Conservation (phyloP, 2,888 invertebrate species). For the Drosophila neonasuta region DNA sequence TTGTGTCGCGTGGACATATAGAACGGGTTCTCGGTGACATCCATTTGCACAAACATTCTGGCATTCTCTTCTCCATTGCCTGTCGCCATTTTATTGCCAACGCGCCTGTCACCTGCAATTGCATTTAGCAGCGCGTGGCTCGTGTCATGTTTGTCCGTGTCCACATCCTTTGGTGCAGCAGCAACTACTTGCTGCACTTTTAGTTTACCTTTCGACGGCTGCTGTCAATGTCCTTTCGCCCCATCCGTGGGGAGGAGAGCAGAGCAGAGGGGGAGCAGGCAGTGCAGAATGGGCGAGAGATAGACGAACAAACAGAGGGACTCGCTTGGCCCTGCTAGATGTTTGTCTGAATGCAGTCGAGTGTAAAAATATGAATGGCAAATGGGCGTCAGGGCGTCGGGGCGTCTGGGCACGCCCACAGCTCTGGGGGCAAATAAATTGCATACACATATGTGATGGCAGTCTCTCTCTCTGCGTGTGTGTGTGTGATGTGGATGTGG, state of each 20-base stretch:
- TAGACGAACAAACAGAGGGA: constrained; percentile 1
- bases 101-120: constrained; percentile 64
- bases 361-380: constrained; percentile 74
- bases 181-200: constrained; percentile 54
- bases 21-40: constrained; percentile 7
- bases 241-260: neutral
- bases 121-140: constrained; percentile 39
- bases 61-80: constrained; percentile 39
- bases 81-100: constrained; percentile 52
- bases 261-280: neutral
- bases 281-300: constrained; percentile 11
- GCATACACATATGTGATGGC: constrained; percentile 32
- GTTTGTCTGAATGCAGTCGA: constrained; percentile 67
- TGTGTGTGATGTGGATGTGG: constrained; percentile 9
- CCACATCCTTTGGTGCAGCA: constrained; percentile 47
- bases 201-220: constrained; percentile 67
- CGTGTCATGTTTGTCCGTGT: constrained; percentile 32
- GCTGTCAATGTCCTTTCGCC: constrained; percentile 72
- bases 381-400: constrained; percentile 55
- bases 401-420: constrained; percentile 57
- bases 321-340: constrained; percentile 26
- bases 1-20: neutral
- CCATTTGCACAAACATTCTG: constrained; percentile 18
- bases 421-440: constrained; percentile 62
- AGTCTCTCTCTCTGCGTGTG: constrained; percentile 16